Evolutionary conservation across 2,113 vertebrate species (phyloP).

Genomic region (Cryptomyrus ogoouensis): DNA sequence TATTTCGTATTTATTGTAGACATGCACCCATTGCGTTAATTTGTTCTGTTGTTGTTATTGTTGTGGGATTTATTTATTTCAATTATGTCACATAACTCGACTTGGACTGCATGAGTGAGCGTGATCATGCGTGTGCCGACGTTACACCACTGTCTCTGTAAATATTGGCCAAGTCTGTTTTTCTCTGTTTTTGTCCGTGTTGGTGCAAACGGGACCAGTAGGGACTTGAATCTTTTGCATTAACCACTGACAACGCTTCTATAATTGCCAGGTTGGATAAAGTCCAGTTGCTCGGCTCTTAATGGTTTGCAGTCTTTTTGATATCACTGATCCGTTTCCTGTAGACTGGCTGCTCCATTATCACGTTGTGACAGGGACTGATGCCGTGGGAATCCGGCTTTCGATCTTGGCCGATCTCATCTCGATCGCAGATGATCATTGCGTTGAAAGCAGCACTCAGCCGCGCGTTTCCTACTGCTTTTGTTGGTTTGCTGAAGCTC

Average conservation of each 20-base stretch:
- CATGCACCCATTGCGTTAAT: background rate
- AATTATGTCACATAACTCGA: background rate
- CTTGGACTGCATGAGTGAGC: background rate
- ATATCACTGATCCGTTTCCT: background rate
- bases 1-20: background rate
- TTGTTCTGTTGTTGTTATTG: background rate
- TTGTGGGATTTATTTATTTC: background rate
- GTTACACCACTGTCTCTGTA: background rate
- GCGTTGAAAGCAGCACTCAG: background rate
- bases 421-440: background rate
- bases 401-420: background rate
- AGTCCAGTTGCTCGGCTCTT: background rate
- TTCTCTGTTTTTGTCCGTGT: background rate
- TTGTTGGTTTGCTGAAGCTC: background rate
- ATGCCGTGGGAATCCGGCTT: background rate
- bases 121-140: background rate
- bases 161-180: background rate
- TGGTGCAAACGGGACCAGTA: background rate
- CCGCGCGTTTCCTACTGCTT: background rate
- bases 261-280: background rate
- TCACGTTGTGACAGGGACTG: background rate
- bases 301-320: background rate
- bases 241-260: background rate
- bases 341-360: background rate
- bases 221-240: background rate